Evolutionary conservation across 2,797 vertebrate genomes (phyloP), one percentile per base, ranked within the genome.

Genomic region (Neostethus bicornis): DNA sequence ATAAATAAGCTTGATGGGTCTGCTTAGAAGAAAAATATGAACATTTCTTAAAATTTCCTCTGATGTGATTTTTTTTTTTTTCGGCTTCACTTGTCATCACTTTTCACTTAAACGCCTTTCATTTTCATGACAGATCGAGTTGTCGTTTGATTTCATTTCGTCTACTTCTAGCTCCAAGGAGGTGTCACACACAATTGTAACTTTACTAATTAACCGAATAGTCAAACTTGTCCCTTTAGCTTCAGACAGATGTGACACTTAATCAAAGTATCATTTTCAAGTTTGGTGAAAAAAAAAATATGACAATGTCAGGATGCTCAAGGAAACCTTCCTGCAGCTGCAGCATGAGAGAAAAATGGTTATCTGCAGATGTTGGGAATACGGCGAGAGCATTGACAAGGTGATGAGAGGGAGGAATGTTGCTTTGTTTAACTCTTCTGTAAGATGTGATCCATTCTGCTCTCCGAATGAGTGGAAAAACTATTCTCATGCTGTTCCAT

Each of bases 331-430:
- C 32, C 52, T 42, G 39, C 54, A 32, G 75, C 68, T 61, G 31
- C 42, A 55, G n/a, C n/a, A n/a, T n/a, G n/a, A n/a, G n/a, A 19
- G 35, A 23, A 13, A 70, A 74, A 85, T 81, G 25, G 59, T 71
- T 79, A 84, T 88, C 83, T 77, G 81, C 80, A 89, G 84, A 90
- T 88, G 84, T 81, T 87, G 65, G 49, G 57, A 71, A 75, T 53
- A 67, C 58, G 63, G 60, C 71, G 65, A 42, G 12, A 51, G 75
- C 67, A 62, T 70, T 71, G 77, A 87, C 79, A 74, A 70, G 75
- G 80, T 73, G 86, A 66, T 79, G 85, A 90, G 63, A 72, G 55
- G 54, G 61, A 85, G 87, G 85, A 89, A 88, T 81, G 85, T 65
- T 49, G 57, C 47, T 77, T 64, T 75, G 77, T 81, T 76, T 73